Evolutionary conservation across 2,797 vertebrate species (phyloP).

Genomic region (Typhlichthys subterraneus): DNA sequence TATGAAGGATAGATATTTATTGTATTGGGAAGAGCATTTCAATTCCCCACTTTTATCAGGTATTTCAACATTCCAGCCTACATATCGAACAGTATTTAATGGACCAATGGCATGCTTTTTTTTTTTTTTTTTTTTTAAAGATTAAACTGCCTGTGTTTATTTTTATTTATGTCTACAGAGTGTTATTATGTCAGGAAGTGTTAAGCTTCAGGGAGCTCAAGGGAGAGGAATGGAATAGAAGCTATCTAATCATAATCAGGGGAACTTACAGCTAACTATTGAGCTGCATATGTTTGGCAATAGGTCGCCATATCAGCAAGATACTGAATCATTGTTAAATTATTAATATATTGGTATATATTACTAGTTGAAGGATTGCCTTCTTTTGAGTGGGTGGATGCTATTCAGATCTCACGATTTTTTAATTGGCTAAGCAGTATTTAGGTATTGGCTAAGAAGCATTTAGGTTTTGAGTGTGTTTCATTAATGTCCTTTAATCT

Average conservation of each 20-base stretch:
- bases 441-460: background rate
- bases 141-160: constrained; percentile 54
- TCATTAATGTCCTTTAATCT: no score
- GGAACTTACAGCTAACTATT: constrained; percentile 49
- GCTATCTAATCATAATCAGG: constrained; percentile 52
- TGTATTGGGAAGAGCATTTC: constrained; percentile 70
- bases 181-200: constrained; percentile 47
- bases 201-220: constrained; percentile 66
- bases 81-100: constrained; percentile 76
- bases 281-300: constrained; percentile 33
- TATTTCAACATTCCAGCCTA: constrained; percentile 80
- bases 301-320: constrained; percentile 37
- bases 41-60: constrained; percentile 76
- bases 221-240: constrained; percentile 35
- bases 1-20: constrained; percentile 81
- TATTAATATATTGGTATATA: constrained; percentile 73
- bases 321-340: constrained; percentile 65
- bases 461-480: background rate
- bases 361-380: constrained; percentile 45
- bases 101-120: constrained; percentile 74
- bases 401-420: background rate
- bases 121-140: constrained; percentile 16
- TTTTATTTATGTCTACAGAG: constrained; percentile 65
- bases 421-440: background rate
- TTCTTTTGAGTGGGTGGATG: constrained; percentile 42